Base-by-base conservation (phyloP, 1,140 invertebrate genomes). In the Diabrotica virgifera region DNA sequence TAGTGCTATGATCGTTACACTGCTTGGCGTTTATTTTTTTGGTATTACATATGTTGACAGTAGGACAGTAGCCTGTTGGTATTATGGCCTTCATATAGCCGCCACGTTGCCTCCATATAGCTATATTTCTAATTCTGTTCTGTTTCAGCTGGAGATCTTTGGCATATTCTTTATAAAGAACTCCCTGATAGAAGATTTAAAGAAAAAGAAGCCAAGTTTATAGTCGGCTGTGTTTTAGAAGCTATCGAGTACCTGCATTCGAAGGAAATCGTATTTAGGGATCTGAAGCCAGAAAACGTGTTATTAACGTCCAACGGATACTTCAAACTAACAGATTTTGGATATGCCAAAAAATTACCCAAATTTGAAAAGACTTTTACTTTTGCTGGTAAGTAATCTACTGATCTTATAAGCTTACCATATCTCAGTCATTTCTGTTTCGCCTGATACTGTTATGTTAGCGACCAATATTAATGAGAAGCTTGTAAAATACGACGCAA, bases 241-340 rank as follows among this genome's bases (percentile, higher is more conserved):
- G 64, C 59, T 35, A 14, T 66, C 5, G 36, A 9, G 5, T 66
- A 62, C 13, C 40, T 66, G 5, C 64, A 66, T 79, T 95, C 97
- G 4, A 86, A 89, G 69, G 88, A 92, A 63, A 93, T 96, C 62
- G 90, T 97, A 64, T 97, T 96, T 78, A 83, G 95, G 72, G 96
- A 97, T 81, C 84, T 98, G n/a, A 98, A 98, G 78, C 95, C 95
- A 0, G 95, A 97, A 81, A 97, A 97, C 78, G 82, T 97, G 54
- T 89, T 97, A 81, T 81, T 97, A 1, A 92, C 94, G 74, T 84
- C 84, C 52, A 82, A 86, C 61, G 95, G 95, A 62, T 97, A 96
- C 74, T 87, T 96, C 36, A 97, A 97, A 86, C 79, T 97, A 91
- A 94, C 97, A 35, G 96, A 98, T 81, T 98, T 98, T 82, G 96